Base-by-base conservation (phyloP, 2,113 vertebrate genomes). In the Pelvicachromis taeniatus region DNA sequence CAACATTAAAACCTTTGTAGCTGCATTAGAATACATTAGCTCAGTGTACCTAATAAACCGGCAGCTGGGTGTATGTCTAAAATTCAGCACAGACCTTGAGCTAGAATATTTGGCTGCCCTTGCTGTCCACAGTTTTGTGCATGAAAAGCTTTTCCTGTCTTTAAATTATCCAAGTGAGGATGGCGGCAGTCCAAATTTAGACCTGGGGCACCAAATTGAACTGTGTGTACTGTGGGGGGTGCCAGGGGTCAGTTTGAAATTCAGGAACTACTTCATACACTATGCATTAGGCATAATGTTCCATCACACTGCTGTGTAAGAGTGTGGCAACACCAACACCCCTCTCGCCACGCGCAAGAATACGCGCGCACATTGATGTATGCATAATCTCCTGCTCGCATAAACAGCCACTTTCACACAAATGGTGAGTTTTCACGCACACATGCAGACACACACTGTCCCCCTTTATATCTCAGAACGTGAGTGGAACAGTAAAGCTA, bases 401-500 rank as follows among this genome's bases (percentile, higher is more conserved):
- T 82, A 87, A 78, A 77, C 68, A 56, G 38, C 23, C 42, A 3
- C 78, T 61, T 58, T 84, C 54, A 83, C 86, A 88, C 85, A 86
- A 61, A 58, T 42, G 29, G 70, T 52, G 77, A 48, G 53, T 85
- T 83, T 83, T 75, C 42, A 81, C 59, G 59, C 87, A 78, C 85
- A 50, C 77, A 84, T 38, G 58, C 84, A 85, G 78, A 88, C 78
- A 79, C 87, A 84, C 84, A 61, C 83, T 52, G 73, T 73, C 84
- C 50, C 78, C 81, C 70, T 88, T 93, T 87, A 79, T 88, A 80
- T 83, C 70, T 84, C 23, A 10, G 90, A 81, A 94, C 83, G 86
- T 90, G 88, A 92, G 92, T 35, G 81, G 92, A 93, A 89, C 85
- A 81, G 88, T 85, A 87, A 94, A 91, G 88, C 86, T 92, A 93